Evolutionary conservation across 2,113 vertebrate species (phyloP).

Genomic region (Ceuthmochares aereus): DNA sequence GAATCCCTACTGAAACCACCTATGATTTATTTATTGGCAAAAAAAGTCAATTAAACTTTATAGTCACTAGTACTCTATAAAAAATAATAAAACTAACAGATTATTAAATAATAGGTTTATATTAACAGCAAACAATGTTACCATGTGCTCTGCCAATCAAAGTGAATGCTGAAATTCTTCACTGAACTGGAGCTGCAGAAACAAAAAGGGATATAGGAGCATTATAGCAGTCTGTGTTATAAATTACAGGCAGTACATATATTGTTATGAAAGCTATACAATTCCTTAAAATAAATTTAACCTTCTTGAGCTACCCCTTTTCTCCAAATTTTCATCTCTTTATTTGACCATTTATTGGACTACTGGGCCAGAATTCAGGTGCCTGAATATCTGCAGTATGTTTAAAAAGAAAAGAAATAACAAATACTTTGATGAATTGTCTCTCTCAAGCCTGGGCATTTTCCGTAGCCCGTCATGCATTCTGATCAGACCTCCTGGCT

Average conservation of each 20-base stretch:
- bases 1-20: background rate
- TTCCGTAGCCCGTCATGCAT: background rate
- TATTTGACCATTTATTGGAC: background rate
- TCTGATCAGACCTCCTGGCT: background rate
- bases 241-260: constrained; percentile 39
- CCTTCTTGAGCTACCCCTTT: constrained; percentile 28
- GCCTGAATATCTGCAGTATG: background rate
- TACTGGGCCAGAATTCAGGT: background rate
- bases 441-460: background rate
- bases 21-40: background rate
- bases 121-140: background rate
- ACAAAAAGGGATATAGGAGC: constrained; percentile 12
- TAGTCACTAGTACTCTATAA: background rate
- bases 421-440: constrained; percentile 47
- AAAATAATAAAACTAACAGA: constrained; percentile 25
- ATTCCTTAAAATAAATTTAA: constrained; percentile 54
- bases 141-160: constrained; percentile 37
- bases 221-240: background rate
- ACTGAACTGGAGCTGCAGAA: background rate
- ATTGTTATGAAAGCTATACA: constrained; percentile 32
- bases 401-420: constrained; percentile 37
- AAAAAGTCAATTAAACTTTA: constrained; percentile 55
- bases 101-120: constrained; percentile 33
- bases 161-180: constrained; percentile 7
- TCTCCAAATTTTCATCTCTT: constrained; percentile 50